These are phyloP conservation scores for Cremastobaeus sp. DNA, from an alignment of 2,888 invertebrate species.

Conservation along the genomic window DNA sequence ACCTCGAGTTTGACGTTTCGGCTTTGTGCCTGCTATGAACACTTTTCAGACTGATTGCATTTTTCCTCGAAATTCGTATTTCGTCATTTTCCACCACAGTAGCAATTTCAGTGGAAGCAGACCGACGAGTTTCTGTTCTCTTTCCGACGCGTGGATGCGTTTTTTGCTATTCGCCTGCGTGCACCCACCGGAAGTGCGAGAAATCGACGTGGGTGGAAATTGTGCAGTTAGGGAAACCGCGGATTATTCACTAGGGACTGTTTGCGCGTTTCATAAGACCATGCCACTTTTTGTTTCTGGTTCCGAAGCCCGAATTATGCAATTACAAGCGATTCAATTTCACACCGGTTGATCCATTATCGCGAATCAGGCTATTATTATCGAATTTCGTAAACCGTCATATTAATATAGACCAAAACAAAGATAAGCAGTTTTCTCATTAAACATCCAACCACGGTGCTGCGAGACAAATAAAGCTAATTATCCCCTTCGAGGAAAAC, in stretches of 20 bases:
- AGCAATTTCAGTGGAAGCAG: background rate
- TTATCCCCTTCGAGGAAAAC: background rate
- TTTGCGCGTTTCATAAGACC: too few species aligned
- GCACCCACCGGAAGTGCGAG: too few species aligned
- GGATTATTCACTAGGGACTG: too few species aligned
- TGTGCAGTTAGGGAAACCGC: too few species aligned
- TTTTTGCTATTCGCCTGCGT: background rate
- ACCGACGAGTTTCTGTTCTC: background rate
- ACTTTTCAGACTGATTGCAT: conserved; percentile 46
- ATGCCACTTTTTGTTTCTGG: too few species aligned
- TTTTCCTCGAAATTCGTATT: conserved; percentile 39
- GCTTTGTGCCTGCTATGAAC: conserved; percentile 40
- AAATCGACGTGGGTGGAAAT: too few species aligned
- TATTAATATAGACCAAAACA: conserved; percentile 12
- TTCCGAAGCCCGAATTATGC: too few species aligned
- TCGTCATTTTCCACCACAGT: conserved; percentile 35
- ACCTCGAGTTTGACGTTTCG: conserved; percentile 49
- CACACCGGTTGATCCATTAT: background rate
- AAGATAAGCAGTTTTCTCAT: conserved; percentile 22
- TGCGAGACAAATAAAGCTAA: conserved; percentile 11
- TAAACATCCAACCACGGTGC: conserved; percentile 2
- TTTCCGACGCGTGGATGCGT: background rate
- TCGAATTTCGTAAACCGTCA: conserved; percentile 3
- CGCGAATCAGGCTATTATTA: conserved; percentile 4
- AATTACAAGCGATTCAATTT: background rate